These are phyloP conservation scores for Gulo gulo DNA, from an alignment of 2,113 vertebrate genomes.

Conservation along the genomic window DNA sequence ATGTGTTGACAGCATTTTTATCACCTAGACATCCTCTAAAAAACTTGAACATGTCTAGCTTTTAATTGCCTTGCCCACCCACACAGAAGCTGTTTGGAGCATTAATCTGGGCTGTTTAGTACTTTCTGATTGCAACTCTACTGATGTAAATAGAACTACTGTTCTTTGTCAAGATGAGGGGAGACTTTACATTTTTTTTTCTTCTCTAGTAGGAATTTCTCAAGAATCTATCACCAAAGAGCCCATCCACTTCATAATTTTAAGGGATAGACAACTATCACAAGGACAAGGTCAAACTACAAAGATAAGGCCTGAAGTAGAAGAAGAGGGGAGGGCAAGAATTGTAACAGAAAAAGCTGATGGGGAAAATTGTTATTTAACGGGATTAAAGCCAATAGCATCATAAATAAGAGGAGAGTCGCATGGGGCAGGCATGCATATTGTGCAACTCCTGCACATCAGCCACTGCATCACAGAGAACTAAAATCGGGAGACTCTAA, in stretches of 20 bases:
- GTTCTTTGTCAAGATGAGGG: not conserved
- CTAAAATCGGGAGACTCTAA: not conserved
- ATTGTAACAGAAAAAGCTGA: not conserved
- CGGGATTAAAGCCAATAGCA: too few species aligned
- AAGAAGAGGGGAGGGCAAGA: not conserved
- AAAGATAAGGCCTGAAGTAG: not conserved
- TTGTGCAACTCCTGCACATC: fast-evolving
- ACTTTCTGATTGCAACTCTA: not conserved
- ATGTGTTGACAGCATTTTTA: constrained; percentile 45
- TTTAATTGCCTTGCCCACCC: constrained; percentile 65
- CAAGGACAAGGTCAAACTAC: not conserved
- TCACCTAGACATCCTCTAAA: constrained; percentile 46
- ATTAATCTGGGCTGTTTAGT: not conserved
- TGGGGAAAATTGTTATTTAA: not conserved
- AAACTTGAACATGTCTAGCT: constrained; percentile 51
- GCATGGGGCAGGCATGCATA: fast-evolving
- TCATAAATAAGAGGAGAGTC: not conserved
- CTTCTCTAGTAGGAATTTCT: not conserved
- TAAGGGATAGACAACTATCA: not conserved
- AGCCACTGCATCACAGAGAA: not conserved
- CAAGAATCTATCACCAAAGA: not conserved
- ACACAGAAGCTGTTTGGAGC: constrained; percentile 43
- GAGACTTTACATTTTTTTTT: not conserved
- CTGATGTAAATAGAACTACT: not conserved
- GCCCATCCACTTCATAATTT: not conserved